Conservation (phyloP, 2,888 invertebrate species). For the Pristionchus japonicus region DNA sequence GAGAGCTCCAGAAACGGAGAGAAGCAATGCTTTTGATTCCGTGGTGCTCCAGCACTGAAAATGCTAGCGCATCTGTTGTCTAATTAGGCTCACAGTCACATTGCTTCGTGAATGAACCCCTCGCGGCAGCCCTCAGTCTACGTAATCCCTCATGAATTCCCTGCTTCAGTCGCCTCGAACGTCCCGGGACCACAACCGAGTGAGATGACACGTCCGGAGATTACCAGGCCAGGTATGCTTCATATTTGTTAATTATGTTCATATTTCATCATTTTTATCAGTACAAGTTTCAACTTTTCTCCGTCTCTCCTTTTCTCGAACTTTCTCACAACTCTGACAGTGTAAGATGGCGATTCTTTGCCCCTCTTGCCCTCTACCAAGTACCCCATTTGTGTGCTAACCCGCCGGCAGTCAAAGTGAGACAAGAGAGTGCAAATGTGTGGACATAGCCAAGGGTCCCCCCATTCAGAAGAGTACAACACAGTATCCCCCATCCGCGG, state of each 20-base stretch:
- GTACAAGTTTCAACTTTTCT: too few relatives aligned
- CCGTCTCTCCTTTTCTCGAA: too few relatives aligned
- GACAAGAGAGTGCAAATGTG: neutral
- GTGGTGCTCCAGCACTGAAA: neutral
- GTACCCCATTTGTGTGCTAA: neutral
- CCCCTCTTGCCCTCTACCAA: neutral
- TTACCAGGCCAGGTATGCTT: conserved; percentile 16
- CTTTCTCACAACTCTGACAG: neutral
- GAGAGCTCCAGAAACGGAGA: neutral
- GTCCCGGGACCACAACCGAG: neutral
- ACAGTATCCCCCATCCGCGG: neutral
- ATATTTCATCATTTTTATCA: too few relatives aligned
- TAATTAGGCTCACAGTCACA: neutral
- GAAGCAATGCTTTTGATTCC: neutral
- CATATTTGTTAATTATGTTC: too few relatives aligned
- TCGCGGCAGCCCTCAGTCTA: neutral
- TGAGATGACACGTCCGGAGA: neutral
- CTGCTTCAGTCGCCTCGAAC: conserved; percentile 31
- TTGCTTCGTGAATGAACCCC: neutral
- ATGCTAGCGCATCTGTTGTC: neutral
- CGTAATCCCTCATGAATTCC: neutral
- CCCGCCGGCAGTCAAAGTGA: neutral
- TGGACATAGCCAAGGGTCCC: neutral
- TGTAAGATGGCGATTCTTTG: too few relatives aligned
- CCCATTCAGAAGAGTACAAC: neutral